These are phyloP conservation scores for Lutjanus campechanus DNA, from an alignment of 2,797 vertebrate species.

Conservation along the genomic window DNA sequence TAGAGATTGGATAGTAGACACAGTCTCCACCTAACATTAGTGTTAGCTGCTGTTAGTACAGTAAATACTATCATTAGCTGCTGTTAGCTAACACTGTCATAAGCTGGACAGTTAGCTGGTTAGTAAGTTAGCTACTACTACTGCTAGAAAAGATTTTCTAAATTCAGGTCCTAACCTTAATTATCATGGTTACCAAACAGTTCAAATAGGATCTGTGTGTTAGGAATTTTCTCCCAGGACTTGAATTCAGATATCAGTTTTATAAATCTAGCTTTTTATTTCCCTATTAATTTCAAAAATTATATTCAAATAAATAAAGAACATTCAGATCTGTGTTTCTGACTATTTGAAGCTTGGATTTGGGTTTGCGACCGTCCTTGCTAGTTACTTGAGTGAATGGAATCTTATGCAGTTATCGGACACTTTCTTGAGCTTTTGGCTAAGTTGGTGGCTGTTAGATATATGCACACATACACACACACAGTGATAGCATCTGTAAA, in stretches of 20 bases:
- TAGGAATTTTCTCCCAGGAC: too few species aligned
- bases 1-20: too few species aligned
- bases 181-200: too few species aligned
- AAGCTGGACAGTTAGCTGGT: too few species aligned
- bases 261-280: background rate
- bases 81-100: too few species aligned
- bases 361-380: background rate
- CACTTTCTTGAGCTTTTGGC: background rate
- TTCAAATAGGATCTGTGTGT: too few species aligned
- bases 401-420: background rate
- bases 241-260: background rate
- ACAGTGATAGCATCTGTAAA: conserved; percentile 6
- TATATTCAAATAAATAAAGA: background rate
- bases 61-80: too few species aligned
- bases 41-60: too few species aligned
- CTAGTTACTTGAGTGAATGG: background rate
- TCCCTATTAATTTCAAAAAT: background rate
- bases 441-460: background rate
- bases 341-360: background rate
- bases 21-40: too few species aligned
- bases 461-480: conserved; percentile 19
- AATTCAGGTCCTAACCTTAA: too few species aligned
- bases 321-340: background rate
- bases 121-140: too few species aligned
- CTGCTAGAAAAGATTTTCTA: too few species aligned